Evolutionary conservation across 2,888 invertebrate genomes (phyloP), one percentile per base, ranked within the genome.

Genomic region (Ecdyonurus torrentis): DNA sequence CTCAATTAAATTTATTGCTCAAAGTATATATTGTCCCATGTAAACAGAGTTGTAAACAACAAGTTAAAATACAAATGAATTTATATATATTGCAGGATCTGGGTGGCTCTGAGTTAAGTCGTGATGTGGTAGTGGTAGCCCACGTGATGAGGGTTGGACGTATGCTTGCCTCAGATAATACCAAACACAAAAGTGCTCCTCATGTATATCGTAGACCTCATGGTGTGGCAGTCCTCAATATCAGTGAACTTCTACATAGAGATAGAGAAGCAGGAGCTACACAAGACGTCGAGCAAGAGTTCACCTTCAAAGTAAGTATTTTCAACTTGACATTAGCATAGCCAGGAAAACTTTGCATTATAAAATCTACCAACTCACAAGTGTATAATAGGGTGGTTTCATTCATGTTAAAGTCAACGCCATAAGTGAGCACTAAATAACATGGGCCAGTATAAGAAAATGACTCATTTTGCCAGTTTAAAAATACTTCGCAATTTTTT

Each of bases 91-190:
- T 76, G 22, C 73, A 87, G 87, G 89, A 89, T 71, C 78, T 91
- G 70, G 93, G 93, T 61, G 86, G 84, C 67, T 83, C 88, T 55
- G 95, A 95, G 74, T 80, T 93, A 62, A 84, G 84, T 63, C 84
- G 87, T 65, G 93, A 95, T 70, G 79, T 94, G 23, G 93, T 88
- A 78, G 79, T 96, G 67, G 87, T 95, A 37, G 91, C 91, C 66
- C 91, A 93, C 75, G 89, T 95, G 59, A 87, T 93, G 77, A 82
- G 95, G 61, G 86, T 92, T 62, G 95, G 95, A 1, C 82, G 88
- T 70, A 91, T 92, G 82, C 81, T 90, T 19, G 83, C 83, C 59
- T 82, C 85, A 1, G 82, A 83, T 53, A 79, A 78, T 74, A 77
- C 78, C 37, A 80, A 79, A 71, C 81, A 79, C 73, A 73, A 61